Evolutionary conservation across 2,888 invertebrate genomes (phyloP).

Genomic region (Chalcosyrphus nemorum): DNA sequence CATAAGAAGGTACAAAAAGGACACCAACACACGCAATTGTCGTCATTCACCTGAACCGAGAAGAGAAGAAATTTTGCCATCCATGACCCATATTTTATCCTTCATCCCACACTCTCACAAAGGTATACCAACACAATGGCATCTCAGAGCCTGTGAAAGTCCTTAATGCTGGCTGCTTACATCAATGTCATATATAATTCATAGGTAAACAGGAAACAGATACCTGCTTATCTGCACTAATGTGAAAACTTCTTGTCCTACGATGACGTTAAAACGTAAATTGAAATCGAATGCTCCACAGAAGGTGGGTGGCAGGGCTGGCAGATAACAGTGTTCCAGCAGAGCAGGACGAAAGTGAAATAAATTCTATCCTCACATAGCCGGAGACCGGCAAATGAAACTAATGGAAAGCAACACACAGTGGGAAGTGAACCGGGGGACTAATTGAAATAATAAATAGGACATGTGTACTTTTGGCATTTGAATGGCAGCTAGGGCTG

Average conservation of each 20-base stretch:
- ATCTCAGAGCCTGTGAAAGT: constrained; percentile 27
- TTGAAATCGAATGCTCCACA: constrained; percentile 65
- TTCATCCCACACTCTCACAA: not conserved
- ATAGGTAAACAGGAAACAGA: constrained; percentile 70
- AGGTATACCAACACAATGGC: constrained; percentile 12
- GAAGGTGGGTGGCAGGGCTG: not conserved
- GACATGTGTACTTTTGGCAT: constrained; percentile 58
- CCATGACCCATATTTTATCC: constrained; percentile 59
- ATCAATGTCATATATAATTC: constrained; percentile 72
- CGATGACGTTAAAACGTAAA: constrained; percentile 60
- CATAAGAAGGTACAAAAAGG: not conserved
- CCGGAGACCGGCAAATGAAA: constrained; percentile 46
- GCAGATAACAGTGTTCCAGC: not conserved
- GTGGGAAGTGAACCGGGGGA: constrained; percentile 49
- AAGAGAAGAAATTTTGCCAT: constrained; percentile 13
- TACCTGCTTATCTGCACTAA: constrained; percentile 72
- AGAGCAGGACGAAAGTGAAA: constrained; percentile 23
- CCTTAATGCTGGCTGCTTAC: constrained; percentile 57
- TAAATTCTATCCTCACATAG: constrained; percentile 48
- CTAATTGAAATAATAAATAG: constrained; percentile 71
- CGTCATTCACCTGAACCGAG: constrained; percentile 43
- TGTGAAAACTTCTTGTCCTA: constrained; percentile 72
- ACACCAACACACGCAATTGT: constrained; percentile 36
- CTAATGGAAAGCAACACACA: constrained; percentile 55
- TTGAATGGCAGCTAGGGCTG: constrained; percentile 21